These are phyloP conservation scores for Myrmophylax atrothorax DNA, from an alignment of 2,113 vertebrate species.

Conservation along the genomic window DNA sequence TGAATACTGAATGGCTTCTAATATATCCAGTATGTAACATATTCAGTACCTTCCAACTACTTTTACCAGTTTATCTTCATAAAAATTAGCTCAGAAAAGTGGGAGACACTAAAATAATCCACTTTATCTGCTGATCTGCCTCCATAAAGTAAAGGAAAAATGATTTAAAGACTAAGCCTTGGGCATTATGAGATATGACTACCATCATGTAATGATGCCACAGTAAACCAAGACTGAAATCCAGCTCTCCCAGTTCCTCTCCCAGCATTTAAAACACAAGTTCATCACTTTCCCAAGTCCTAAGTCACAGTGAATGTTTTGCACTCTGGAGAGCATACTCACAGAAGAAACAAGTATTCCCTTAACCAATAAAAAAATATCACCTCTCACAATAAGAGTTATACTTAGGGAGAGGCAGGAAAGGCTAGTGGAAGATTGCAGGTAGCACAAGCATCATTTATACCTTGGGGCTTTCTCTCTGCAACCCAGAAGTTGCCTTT, in stretches of 20 bases:
- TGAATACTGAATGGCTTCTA: neutral
- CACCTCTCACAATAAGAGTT: neutral
- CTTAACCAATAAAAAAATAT: neutral
- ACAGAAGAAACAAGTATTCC: neutral
- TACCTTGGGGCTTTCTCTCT: neutral
- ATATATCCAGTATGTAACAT: neutral
- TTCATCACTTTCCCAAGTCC: neutral
- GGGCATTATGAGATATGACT: neutral
- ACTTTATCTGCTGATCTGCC: neutral
- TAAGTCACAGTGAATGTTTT: neutral
- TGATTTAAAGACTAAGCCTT: neutral
- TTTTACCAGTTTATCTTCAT: neutral
- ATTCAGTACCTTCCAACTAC: neutral
- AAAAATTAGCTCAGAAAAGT: neutral
- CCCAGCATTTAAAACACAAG: neutral
- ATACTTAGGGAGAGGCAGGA: neutral
- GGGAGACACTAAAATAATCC: neutral
- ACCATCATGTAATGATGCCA: neutral
- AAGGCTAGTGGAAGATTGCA: neutral
- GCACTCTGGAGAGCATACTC: neutral
- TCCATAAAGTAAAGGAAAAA: neutral
- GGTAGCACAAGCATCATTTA: accelerated
- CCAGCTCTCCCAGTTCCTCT: constrained; percentile 25
- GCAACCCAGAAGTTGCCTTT: neutral
- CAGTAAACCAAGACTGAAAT: neutral